A percentile compares a stretch with the other conserved stretches of the same genome.
Evolutionary conservation across 2,888 invertebrate species (phyloP).

Genomic region (Poecilus cupreus): DNA sequence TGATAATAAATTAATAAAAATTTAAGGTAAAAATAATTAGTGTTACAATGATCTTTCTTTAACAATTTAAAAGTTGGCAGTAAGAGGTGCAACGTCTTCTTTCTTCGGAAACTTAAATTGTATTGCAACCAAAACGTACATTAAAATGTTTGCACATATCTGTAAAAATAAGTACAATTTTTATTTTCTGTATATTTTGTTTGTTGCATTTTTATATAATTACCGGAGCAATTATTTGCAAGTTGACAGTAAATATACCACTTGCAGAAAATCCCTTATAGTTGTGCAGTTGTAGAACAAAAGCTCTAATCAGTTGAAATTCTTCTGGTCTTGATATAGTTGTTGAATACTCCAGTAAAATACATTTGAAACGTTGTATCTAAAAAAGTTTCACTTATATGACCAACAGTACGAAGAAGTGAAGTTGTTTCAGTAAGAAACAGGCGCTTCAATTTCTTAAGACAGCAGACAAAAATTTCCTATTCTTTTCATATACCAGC

Average conservation of each 20-base stretch:
- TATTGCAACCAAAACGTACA: conserved; percentile 71
- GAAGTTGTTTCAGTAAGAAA: not conserved
- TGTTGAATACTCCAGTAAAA: conserved; percentile 70
- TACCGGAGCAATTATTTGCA: conserved; percentile 71
- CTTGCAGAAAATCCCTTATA: conserved; percentile 70
- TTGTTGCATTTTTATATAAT: conserved; percentile 56
- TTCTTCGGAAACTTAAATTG: conserved; percentile 70
- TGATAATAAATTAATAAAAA: no score
- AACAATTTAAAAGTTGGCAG: no score
- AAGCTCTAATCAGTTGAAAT: conserved; percentile 70
- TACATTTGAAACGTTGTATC: conserved; percentile 68
- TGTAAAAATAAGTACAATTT: conserved; percentile 64
- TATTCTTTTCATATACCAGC: no score
- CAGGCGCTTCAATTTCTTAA: not conserved
- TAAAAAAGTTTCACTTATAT: conserved; percentile 61
- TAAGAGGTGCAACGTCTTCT: not conserved
- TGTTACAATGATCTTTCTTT: no score
- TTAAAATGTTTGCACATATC: conserved; percentile 71
- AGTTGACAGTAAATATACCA: conserved; percentile 70
- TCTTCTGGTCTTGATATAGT: conserved; percentile 68
- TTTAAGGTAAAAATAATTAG: no score
- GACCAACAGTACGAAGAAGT: not conserved
- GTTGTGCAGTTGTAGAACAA: conserved; percentile 70
- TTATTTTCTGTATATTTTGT: not conserved
- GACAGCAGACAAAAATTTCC: no score